Evolutionary conservation across 2,797 vertebrate species (phyloP).

Genomic region (Chelonia mydas): DNA sequence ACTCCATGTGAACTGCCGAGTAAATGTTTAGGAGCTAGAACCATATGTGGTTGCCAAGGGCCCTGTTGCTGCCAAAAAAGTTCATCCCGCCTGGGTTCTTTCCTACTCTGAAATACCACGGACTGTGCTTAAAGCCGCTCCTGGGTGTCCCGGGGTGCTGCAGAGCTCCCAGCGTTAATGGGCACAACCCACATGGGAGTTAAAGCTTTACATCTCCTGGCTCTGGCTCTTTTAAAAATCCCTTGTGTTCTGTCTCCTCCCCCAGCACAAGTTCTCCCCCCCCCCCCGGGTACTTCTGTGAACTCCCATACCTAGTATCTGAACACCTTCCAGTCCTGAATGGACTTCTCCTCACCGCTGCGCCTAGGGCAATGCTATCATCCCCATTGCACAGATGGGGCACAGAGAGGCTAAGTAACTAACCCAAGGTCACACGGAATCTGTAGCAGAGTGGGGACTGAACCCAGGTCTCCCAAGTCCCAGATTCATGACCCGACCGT

Average conservation of each 20-base stretch:
- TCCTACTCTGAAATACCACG: background rate
- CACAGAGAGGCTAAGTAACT: background rate
- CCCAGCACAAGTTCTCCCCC: background rate
- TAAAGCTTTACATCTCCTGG: background rate
- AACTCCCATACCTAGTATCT: background rate
- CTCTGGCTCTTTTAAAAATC: background rate
- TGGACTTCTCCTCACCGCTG: background rate
- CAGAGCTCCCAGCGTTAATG: background rate
- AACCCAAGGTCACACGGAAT: background rate
- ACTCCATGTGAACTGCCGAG: no score
- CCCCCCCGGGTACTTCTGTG: background rate
- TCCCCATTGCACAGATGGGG: background rate
- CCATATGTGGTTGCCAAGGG: no score
- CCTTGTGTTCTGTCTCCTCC: background rate
- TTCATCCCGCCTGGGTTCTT: background rate
- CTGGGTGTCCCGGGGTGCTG: background rate
- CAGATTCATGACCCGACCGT: fast-evolving
- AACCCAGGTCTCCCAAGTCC: background rate
- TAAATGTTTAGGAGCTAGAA: background rate
- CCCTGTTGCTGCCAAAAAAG: background rate
- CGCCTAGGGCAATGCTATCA: background rate
- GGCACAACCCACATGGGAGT: background rate
- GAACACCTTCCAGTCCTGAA: background rate
- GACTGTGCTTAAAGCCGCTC: background rate
- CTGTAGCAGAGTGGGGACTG: background rate